A percentile compares a stretch with the other conserved stretches of the same genome.
Conservation (phyloP, 2,113 vertebrate genomes). For the Ginglymostoma cirratum region DNA sequence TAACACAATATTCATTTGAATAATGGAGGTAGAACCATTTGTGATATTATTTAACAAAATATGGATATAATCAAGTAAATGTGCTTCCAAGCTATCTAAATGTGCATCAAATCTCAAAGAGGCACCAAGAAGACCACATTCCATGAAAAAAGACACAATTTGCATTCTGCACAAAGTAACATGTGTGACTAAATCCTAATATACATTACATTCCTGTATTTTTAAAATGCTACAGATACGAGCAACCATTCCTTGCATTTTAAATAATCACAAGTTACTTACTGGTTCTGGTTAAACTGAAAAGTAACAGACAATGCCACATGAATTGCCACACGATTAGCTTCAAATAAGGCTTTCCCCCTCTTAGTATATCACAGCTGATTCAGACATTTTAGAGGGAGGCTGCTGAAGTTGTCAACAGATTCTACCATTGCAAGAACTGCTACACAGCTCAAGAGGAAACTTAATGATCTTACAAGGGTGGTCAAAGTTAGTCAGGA, state of each 20-base stretch:
- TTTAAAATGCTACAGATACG: not conserved
- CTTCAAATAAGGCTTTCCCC: not conserved
- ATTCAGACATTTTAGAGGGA: not conserved
- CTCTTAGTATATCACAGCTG: not conserved
- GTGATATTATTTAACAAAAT: not conserved
- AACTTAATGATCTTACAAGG: not conserved
- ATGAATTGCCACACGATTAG: not conserved
- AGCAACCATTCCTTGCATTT: not conserved
- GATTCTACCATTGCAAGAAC: not conserved
- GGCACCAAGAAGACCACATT: not conserved
- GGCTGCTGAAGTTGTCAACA: not conserved
- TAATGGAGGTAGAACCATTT: not conserved
- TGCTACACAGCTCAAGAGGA: not conserved
- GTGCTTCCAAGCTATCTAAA: not conserved
- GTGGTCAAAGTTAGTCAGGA: not conserved
- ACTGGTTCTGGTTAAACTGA: not conserved
- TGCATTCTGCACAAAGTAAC: not conserved
- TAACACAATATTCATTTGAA: not conserved
- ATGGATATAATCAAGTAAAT: not conserved
- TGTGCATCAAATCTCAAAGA: not conserved
- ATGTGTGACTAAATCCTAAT: not conserved
- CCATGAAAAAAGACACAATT: not conserved
- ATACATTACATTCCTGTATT: not conserved
- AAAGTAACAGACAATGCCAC: not conserved
- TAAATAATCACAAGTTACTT: not conserved